phyloP scores from a whole-genome alignment of 2,797 vertebrate genomes.

The Cryptoblepharus egeriae region DNA sequence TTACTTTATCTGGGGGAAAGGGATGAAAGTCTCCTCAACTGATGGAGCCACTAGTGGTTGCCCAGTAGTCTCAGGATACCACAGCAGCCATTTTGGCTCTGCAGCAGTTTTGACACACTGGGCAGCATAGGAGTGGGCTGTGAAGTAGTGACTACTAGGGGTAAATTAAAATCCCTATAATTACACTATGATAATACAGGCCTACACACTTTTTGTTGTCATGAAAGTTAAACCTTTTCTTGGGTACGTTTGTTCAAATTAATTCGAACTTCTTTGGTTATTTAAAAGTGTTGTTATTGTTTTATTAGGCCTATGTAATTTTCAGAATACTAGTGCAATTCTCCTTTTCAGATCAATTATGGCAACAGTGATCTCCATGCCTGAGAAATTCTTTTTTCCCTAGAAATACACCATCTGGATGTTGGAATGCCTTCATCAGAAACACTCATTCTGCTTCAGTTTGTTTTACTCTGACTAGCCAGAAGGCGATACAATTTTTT shows the following conservation, averaged over 20 bases:
- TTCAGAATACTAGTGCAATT: constrained; percentile 8
- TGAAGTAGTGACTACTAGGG: constrained; percentile 4
- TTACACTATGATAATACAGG: neutral
- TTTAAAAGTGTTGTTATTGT: too few species aligned
- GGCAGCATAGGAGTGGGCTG: too few species aligned
- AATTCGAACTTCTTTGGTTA: too few species aligned
- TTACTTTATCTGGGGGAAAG: too few species aligned
- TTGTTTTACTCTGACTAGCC: neutral
- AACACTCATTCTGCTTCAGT: constrained; percentile 29
- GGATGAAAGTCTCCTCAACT: too few species aligned
- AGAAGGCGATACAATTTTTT: constrained; percentile 35
- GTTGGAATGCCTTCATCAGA: constrained; percentile 15
- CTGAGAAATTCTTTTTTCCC: constrained; percentile 17
- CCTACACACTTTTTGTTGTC: too few species aligned
- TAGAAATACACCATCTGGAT: constrained; percentile 43
- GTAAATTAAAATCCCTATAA: constrained; percentile 5
- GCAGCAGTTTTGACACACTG: too few species aligned
- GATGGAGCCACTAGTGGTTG: too few species aligned
- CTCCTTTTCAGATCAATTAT: constrained; percentile 11
- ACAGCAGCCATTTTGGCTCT: too few species aligned
- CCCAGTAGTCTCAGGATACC: too few species aligned
- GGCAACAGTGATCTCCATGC: constrained; percentile 13
- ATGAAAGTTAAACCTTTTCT: too few species aligned
- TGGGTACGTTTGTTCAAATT: too few species aligned
- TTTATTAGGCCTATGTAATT: neutral